Evolutionary conservation across 2,888 invertebrate species (phyloP), one percentile per base, ranked within the genome.

Genomic region (Belgica antarctica): DNA sequence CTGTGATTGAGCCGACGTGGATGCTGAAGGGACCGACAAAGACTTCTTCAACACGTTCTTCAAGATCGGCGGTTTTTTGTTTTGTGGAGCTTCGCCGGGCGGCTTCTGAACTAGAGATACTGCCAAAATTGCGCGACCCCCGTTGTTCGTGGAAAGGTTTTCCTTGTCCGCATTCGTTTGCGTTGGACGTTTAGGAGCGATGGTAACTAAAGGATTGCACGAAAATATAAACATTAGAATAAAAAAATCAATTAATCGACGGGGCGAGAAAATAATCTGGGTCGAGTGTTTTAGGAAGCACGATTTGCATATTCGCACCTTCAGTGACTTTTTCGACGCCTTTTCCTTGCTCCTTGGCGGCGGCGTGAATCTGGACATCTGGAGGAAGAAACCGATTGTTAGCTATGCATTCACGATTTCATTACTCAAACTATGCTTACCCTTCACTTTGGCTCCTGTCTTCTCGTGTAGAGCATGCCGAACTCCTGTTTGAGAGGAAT

Each of bases 381-480:
- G n/a, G n/a, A n/a, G n/a, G n/a, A n/a, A n/a, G n/a, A n/a, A n/a
- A n/a, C n/a, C n/a, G n/a, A n/a, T n/a, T n/a, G n/a, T n/a, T n/a
- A n/a, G n/a, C n/a, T n/a, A n/a, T n/a, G n/a, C n/a, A n/a, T n/a
- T n/a, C n/a, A n/a, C n/a, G n/a, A n/a, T n/a, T n/a, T n/a, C n/a
- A n/a, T n/a, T n/a, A n/a, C n/a, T n/a, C n/a, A n/a, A n/a, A n/a
- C n/a, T n/a, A n/a, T n/a, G n/a, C 46, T 46, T 12, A 31, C 34
- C 34, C 4, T 46, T 12, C 46, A 4, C 12, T 3, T 46, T 46
- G 15, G 4, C n/a, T 27, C 12, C 31, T 12, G 1, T 17, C 12
- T 68, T 68, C 31, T 68, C 68, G n/a, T 68, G 68, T 7, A 68
- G n/a, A 3, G 19, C 24, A 34, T 68, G 68, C 12, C 28, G 25